A percentile compares a stretch with the other conserved stretches of the same genome.
Conservation (phyloP, 2,797 vertebrate genomes). For the Mormyrus proboscirostris region DNA sequence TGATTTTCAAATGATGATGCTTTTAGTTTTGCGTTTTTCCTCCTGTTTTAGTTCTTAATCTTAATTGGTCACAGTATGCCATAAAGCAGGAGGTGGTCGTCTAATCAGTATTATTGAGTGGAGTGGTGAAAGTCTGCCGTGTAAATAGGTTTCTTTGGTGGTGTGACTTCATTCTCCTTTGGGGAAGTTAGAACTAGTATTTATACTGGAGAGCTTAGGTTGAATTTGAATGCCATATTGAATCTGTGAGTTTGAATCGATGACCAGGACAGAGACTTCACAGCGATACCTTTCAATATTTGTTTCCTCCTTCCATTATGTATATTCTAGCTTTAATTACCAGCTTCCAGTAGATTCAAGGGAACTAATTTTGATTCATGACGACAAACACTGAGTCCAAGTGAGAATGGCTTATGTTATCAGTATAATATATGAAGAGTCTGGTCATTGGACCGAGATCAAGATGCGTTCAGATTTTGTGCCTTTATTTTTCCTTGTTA, state of each 20-base stretch:
- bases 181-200: neutral
- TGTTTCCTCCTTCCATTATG: slow-evolving; percentile 22
- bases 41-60: neutral
- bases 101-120: neutral
- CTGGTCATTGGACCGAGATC: slow-evolving; percentile 22
- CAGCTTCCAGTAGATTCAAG: neutral
- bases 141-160: neutral
- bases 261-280: neutral
- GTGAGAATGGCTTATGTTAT: neutral
- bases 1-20: neutral
- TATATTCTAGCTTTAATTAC: slow-evolving; percentile 28
- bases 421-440: slow-evolving; percentile 25
- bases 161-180: neutral
- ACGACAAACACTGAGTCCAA: slow-evolving; percentile 16
- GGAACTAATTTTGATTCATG: slow-evolving; percentile 15
- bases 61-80: neutral
- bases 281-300: neutral
- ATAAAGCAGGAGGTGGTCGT: neutral
- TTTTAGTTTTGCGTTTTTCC: neutral
- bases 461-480: slow-evolving; percentile 57
- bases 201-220: neutral
- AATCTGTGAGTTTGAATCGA: neutral
- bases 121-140: neutral
- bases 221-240: neutral
- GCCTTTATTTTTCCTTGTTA: slow-evolving; percentile 62